Base-by-base conservation (phyloP, 92 coral and sea anemone genomes). In the Porites divaricata region DNA sequence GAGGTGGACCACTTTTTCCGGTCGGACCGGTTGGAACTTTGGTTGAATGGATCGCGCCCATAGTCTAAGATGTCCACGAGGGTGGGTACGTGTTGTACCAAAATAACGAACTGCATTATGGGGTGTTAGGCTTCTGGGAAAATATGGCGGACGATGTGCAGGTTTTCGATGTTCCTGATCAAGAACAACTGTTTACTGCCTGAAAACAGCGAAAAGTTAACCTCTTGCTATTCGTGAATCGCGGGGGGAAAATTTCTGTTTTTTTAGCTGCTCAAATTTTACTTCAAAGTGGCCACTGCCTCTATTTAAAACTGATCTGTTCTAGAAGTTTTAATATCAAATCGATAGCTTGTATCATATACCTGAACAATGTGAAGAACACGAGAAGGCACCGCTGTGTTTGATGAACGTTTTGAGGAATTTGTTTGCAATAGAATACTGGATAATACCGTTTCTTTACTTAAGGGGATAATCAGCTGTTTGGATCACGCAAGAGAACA, bases 141-240 rank as follows among this genome's bases (percentile, higher is more conserved):
- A 80, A 80, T 22, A 80, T 80, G 85, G 85, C 85, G 85, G 85
- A 80, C 76, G 58, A 80, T 12, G 2, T 69, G 28, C 4, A 24
- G 6, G 5, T 16, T 2, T 4, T 16, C 7, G 4, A 4, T 50
- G 54, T 80, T 17, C 58, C 76, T 24, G 14, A 67, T 80, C 54
- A 52, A 67, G 58, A 68, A 69, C 41, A 25, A 26, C 67, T 25
- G 67, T 68, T 41, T 56, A 17, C 41, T 14, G 67, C n/a, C 26
- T 16, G 19, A 11, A 53, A 19, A 26, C 62, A 35, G 56, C 53
- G 11, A 9, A 57, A 57, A 59, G 68, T 80, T n/a, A 53, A 25
- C 66, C 17, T 17, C 1, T 53, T 17, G 26, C 20, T 26, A 17
- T 4, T 19, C 69, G 54, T 19, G 26, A 11, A 28, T 17, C 51